Base-by-base conservation (phyloP, 2,113 vertebrate species). In the Sminthopsis crassicaudata region DNA sequence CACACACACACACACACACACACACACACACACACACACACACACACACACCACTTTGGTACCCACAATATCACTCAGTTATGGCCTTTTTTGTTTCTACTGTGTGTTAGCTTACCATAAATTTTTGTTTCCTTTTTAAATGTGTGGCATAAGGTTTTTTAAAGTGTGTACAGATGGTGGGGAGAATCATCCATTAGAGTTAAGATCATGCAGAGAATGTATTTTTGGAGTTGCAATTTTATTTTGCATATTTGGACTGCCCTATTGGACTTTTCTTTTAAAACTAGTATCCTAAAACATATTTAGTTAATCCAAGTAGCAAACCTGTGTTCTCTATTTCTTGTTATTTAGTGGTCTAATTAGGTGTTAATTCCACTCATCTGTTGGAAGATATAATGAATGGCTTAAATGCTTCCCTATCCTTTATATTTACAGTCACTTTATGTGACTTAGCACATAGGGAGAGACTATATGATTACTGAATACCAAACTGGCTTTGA, bases 91-190 rank as follows among this genome's bases (percentile, higher is more conserved):
- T 90, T 54, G 53, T 90, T 92, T 91, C 54, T 52, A 95, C 60
- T 91, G 30, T 36, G 23, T 67, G 84, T 48, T 88, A 96, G 46
- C 46, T 93, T 42, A 46, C 52, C 48, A 42, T 57, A 50, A 94
- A 94, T 60, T 54, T 57, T 46, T 94, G 53, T 95, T 96, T 94
- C 54, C 97, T 96, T 95, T 92, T 60, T 94, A 92, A 95, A n/a
- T 94, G 42, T 96, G 50, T 46, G 25, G 89, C 27, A 90, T 46
- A 9, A 50, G 89, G 89, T 51, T 90, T 90, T 90, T 90, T 48
- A 25, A 42, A 42, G 19, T 42, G 2, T 60, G 27, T 95, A 11
- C 46, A 91, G n/a, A 91, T 91, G 53, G 46, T 91, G 95, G 84
- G 57, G 67, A 50, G 46, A 42, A 84, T 42, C 67, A 84, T 1